phyloP scores from a whole-genome alignment of 2,888 invertebrate genomes.

The Caenorhabditis becei region DNA sequence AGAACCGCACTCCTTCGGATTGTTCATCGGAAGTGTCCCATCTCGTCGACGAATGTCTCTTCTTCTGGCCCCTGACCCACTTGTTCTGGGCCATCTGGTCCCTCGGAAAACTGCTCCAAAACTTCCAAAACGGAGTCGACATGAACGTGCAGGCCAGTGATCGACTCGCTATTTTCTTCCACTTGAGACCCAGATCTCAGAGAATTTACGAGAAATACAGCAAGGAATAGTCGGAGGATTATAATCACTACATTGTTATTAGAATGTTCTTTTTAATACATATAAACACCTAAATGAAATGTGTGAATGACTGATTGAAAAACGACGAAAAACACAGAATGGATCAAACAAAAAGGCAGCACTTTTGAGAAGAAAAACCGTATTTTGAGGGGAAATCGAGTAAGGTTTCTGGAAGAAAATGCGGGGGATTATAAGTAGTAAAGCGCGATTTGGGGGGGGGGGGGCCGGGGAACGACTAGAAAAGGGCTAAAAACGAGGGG shows the following conservation, averaged over 20 bases:
- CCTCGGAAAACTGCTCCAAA: constrained; percentile 1
- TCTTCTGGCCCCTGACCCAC: constrained; percentile 40
- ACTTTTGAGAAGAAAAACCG: constrained; percentile 32
- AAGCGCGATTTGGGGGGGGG: constrained; percentile 1
- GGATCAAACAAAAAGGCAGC: constrained; percentile 24
- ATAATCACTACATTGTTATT: too few species aligned
- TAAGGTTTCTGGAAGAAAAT: background rate
- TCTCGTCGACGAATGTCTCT: constrained; percentile 16
- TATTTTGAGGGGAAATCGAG: constrained; percentile 26
- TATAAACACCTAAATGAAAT: background rate
- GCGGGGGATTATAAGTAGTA: background rate
- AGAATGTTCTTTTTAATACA: background rate
- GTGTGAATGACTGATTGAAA: constrained; percentile 6
- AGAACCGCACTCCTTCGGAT: constrained; percentile 19
- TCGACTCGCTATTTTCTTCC: constrained; percentile 32
- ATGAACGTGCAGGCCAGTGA: constrained; percentile 22
- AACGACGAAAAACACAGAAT: background rate
- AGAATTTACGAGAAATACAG: constrained; percentile 21
- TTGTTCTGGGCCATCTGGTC: constrained; percentile 31
- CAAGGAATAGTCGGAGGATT: too few species aligned
- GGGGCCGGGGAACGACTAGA: constrained; percentile 8
- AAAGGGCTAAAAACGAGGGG: background rate
- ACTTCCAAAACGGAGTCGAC: constrained; percentile 32
- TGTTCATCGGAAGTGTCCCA: constrained; percentile 1
- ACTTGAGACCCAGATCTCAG: constrained; percentile 40